Evolutionary conservation across 37 sponge, comb jelly and placozoan genomes (phyloP).

Genomic region (Diacarnus erythraeanus): DNA sequence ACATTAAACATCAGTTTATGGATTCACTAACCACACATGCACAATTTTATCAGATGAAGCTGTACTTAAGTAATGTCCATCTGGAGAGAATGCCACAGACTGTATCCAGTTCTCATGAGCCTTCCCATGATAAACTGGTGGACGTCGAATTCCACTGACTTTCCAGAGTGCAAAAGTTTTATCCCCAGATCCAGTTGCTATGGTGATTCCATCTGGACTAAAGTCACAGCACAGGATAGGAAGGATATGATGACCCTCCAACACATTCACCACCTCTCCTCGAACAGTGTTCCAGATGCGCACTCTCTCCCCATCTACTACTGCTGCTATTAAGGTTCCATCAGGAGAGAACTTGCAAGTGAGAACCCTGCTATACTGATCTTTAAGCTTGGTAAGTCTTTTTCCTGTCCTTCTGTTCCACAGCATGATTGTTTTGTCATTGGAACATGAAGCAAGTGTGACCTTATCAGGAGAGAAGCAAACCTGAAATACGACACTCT

Average conservation of each 20-base stretch:
- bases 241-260: conserved; percentile 58
- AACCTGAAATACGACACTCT: conserved; percentile 61
- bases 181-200: conserved; percentile 79
- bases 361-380: conserved; percentile 45
- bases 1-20: neutral
- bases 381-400: conserved; percentile 56
- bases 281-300: conserved; percentile 66
- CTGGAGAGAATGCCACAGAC: conserved; percentile 54
- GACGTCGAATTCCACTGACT: neutral
- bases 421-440: conserved; percentile 63
- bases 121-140: conserved; percentile 45
- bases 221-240: conserved; percentile 67
- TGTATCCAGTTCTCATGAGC: conserved; percentile 75
- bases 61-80: conserved; percentile 66
- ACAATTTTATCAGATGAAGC: conserved; percentile 56
- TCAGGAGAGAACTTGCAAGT: conserved; percentile 80
- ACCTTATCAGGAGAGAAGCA: conserved; percentile 77
- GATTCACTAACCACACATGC: conserved; percentile 46
- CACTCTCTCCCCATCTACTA: conserved; percentile 73
- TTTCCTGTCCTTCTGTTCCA: conserved; percentile 80
- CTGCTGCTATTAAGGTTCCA: conserved; percentile 72
- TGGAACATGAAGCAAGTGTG: conserved; percentile 67
- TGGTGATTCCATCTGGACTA: conserved; percentile 54
- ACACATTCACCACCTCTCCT: conserved; percentile 48
- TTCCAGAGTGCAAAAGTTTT: conserved; percentile 70